Evolutionary conservation across 1,140 invertebrate species (phyloP), one percentile per base, ranked within the genome.

Genomic region (Atopsyche davidsoni): DNA sequence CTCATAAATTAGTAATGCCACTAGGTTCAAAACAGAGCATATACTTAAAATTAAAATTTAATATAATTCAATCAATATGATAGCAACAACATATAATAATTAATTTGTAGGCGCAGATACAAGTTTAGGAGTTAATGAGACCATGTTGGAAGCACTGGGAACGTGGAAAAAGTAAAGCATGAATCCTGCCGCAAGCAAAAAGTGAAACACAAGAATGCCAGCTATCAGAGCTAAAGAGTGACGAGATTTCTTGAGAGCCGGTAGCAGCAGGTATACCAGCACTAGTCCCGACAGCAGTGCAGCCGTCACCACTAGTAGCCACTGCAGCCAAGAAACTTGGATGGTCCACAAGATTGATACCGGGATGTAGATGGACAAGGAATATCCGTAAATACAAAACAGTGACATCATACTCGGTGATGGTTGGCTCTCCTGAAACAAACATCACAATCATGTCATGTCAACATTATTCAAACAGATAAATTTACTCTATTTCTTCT

Each of bases 331-430:
- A 3, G 72, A 75, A 6, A 93, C 77, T 69, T 86, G 81, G 53
- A 96, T 89, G 1, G 91, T 83, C 90, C 92, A 96, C 4, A 97
- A 69, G 59, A 96, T 82, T n/a, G 92, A 89, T 3, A 95, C 84
- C 6, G 94, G 94, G 60, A 98, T 83, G 65, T 93, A 98, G 55
- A 97, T 90, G 23, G 89, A 82, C 31, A 98, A 69, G 0, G 92
- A 96, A 67, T 98, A 98, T 11, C 95, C 95, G 68, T 97, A 98
- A 2, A 96, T 75, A 68, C 92, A 96, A 55, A 97, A 76, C 4
- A 96, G 76, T 43, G 88, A 85, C 51, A 95, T 75, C 59, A 92
- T 81, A 17, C 81, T 81, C 22, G 84, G 79, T 2, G 76, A 67
- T 17, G 72, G 65, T 14, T 73, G 66, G 13, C 72, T 72, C 34